Evolutionary conservation across 2,888 invertebrate species (phyloP), one percentile per base, ranked within the genome.

Genomic region (Andrena praecox): DNA sequence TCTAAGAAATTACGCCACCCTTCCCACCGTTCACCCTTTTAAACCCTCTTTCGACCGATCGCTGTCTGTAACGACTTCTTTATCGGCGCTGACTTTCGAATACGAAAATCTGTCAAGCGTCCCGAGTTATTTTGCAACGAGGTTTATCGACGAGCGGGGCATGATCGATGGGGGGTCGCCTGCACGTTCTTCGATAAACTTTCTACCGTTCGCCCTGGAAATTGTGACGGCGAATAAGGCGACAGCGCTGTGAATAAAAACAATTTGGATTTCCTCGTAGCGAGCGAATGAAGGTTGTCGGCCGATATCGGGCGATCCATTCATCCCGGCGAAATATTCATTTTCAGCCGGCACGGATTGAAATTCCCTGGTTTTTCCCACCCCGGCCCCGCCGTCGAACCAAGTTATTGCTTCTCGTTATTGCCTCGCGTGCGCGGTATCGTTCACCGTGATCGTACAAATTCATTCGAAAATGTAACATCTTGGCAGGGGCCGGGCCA

Each of bases 131-230:
- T 63, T 54, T 69, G 60, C 50, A 24, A 73, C 50, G 68, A 42
- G 42, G 69, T 68, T 71, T 63, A 68, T 63, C 27, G 71, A 71
- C 56, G 76, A 8, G n/a, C 12, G 24, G 64, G 35, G 16, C 54
- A 50, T 82, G 82, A 82, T 82, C 72, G 82, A 82, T 82, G 69
- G 35, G 10, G 16, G 56, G 24, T 16, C 29, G 69, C 5, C 69
- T 66, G 82, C 72, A 52, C 54, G 66, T 60, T 54, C 71, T 50
- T 54, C 69, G 82, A 82, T 82, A 82, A 82, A 82, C 69, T 77
- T 77, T 73, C 52, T 54, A 67, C 60, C 68, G 69, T 59, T 64
- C 29, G 20, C n/a, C 29, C 24, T 54, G 69, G 52, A 70, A 69
- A 83, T 77, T 77, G 82, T 77, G 68, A 60, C 52, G 27, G n/a